Evolutionary conservation across 2,797 vertebrate genomes (phyloP).

Genomic region (Falco berigora): DNA sequence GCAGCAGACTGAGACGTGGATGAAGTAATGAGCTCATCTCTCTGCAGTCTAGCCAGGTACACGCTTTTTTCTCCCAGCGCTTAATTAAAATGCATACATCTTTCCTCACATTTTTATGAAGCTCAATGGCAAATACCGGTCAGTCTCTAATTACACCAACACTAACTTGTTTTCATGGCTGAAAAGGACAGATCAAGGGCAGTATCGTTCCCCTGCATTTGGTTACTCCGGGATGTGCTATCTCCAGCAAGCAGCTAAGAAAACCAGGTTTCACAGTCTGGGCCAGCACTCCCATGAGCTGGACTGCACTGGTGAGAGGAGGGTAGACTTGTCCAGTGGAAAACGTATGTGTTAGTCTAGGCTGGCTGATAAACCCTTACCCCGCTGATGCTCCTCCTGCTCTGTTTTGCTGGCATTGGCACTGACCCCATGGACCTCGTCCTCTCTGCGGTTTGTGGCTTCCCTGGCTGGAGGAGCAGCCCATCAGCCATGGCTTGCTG

Average conservation of each 20-base stretch:
- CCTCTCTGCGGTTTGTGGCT: neutral
- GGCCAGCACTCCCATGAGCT: neutral
- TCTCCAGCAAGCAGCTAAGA: neutral
- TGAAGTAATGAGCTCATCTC: conserved; percentile 5
- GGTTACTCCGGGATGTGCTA: neutral
- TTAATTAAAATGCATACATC: neutral
- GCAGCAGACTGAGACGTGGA: neutral
- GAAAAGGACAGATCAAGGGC: neutral
- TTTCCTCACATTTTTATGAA: conserved; percentile 12
- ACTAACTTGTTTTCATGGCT: neutral
- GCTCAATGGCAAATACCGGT: neutral
- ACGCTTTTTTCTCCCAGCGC: neutral
- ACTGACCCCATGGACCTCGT: neutral
- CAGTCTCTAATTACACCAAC: neutral
- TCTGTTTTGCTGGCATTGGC: neutral
- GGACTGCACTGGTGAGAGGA: neutral
- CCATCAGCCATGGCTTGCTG: neutral
- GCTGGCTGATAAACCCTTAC: neutral
- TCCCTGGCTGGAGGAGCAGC: neutral
- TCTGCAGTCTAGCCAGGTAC: conserved; percentile 3
- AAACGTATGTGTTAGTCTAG: neutral
- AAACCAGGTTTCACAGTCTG: neutral
- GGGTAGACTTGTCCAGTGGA: neutral
- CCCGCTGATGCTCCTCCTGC: neutral
- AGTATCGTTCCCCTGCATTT: fast-evolving